phyloP scores from a whole-genome alignment of 2,888 invertebrate species.

The Drepanosiphum platanoidis region DNA sequence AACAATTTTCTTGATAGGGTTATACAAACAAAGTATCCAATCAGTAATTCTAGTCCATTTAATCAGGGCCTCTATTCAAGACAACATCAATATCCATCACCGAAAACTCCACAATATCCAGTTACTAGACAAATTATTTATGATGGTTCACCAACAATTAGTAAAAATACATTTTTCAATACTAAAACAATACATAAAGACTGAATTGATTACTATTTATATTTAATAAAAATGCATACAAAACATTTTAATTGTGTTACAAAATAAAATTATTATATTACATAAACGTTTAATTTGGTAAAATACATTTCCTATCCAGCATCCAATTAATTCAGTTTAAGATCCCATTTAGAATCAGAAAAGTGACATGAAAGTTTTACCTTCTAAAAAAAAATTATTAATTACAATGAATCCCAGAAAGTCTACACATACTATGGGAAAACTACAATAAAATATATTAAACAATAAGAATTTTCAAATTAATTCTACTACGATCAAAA shows the following conservation, averaged over 20 bases:
- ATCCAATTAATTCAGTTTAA: too few relatives aligned
- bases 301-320: not conserved
- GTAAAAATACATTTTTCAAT: conserved; percentile 59
- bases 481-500: too few relatives aligned
- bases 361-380: too few relatives aligned
- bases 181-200: conserved; percentile 60
- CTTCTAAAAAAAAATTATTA: too few relatives aligned
- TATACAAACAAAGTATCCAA: conserved; percentile 71
- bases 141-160: conserved; percentile 56
- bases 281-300: not conserved
- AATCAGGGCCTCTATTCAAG: conserved; percentile 63
- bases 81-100: conserved; percentile 47
- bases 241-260: conserved; percentile 6
- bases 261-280: conserved; percentile 18
- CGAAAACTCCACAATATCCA: conserved; percentile 51
- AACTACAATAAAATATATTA: too few relatives aligned
- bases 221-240: conserved; percentile 4
- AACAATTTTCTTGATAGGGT: conserved; percentile 94
- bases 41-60: conserved; percentile 64
- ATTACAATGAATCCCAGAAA: too few relatives aligned
- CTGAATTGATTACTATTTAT: conserved; percentile 28
- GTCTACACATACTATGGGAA: too few relatives aligned
- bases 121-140: conserved; percentile 52
- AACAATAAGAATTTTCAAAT: too few relatives aligned
- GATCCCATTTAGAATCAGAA: too few relatives aligned